Base-by-base conservation (phyloP, 2,113 vertebrate species). In the Papio anubis region DNA sequence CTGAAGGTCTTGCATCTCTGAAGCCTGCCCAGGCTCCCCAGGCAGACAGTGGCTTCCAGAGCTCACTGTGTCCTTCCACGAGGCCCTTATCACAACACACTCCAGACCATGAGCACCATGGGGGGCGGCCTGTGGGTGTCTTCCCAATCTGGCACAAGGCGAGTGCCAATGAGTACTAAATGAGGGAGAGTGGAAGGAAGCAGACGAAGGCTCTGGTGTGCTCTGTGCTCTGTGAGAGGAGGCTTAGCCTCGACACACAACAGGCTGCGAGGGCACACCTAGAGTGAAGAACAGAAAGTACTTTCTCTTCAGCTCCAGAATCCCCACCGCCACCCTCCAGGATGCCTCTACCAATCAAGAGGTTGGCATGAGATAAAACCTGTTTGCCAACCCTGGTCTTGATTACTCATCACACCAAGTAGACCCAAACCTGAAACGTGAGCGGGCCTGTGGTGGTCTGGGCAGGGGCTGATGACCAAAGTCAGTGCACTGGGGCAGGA, bases 71-170 rank as follows among this genome's bases (percentile, higher is more conserved):
- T 83, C 55, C 68, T 87, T 64, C 50, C 88, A 48, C 0, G 0
- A 10, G 4, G 14, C 45, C 76, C n/a, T 70, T 57, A 64, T 3
- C 32, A 38, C 45, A 90, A 52, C 38, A 17, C 17, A 4, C 13
- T 68, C 48, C 92, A 30, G 12, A 38, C 66, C 35, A 17, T 8
- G 16, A 89, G 45, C 52, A 92, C 59, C 59, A n/a, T 27, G 38
- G 4, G n/a, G 25, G 8, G 30, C 1, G 2, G 20, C 3, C 35
- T 35, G 0, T 35, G 18, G 66, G 0, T 27, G 11, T 59, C 83
- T 68, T 68, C 52, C 73, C 79, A 76, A 25, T 68, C 13, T 85
- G 84, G 68, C 48, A 55, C 2, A 55, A 80, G 21, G 82, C 25
- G 27, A 93, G 50, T 48, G 27, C 85, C 70, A 73, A 2, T 14